Evolutionary conservation across 2,113 vertebrate species (phyloP).

Genomic region (Podarcis raffonei): DNA sequence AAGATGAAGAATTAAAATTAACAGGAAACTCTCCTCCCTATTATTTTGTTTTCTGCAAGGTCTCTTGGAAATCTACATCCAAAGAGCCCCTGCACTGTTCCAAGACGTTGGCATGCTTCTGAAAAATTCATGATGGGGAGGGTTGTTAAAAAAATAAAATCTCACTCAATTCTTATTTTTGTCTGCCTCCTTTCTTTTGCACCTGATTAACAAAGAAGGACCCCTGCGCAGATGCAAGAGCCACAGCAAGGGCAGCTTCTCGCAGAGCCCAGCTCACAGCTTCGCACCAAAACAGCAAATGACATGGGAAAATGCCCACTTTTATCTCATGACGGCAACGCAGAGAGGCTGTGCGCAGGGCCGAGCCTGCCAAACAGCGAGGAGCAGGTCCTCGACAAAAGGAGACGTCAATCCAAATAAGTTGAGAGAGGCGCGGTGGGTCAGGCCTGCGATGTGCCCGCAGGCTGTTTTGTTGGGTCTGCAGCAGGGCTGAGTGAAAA

Average conservation of each 20-base stretch:
- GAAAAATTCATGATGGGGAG: conserved; percentile 73
- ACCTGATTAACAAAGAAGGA: conserved; percentile 73
- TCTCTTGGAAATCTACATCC: conserved; percentile 44
- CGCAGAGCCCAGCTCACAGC: conserved; percentile 51
- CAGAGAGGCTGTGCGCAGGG: conserved; percentile 39
- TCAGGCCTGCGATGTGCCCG: conserved; percentile 39
- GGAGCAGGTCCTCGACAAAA: conserved; percentile 59
- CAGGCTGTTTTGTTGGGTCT: conserved; percentile 30
- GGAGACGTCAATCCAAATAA: conserved; percentile 61
- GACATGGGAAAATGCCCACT: conserved; percentile 56
- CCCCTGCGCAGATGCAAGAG: conserved; percentile 49
- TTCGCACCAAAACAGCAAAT: conserved; percentile 47
- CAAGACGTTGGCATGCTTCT: conserved; percentile 67
- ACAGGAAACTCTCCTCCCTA: conserved; percentile 28
- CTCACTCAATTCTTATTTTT: conserved; percentile 39
- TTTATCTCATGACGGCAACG: conserved; percentile 67
- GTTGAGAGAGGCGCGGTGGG: conserved; percentile 46
- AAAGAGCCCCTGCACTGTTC: conserved; percentile 40
- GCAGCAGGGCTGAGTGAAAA: conserved; percentile 37
- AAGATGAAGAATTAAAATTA: neutral
- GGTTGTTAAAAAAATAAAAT: too few species aligned
- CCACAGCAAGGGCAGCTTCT: conserved; percentile 47
- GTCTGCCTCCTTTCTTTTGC: conserved; percentile 61
- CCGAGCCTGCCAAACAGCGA: conserved; percentile 31
- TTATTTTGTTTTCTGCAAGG: conserved; percentile 56